phyloP scores from a whole-genome alignment of 2,113 vertebrate genomes.

The Aythya baeri region DNA sequence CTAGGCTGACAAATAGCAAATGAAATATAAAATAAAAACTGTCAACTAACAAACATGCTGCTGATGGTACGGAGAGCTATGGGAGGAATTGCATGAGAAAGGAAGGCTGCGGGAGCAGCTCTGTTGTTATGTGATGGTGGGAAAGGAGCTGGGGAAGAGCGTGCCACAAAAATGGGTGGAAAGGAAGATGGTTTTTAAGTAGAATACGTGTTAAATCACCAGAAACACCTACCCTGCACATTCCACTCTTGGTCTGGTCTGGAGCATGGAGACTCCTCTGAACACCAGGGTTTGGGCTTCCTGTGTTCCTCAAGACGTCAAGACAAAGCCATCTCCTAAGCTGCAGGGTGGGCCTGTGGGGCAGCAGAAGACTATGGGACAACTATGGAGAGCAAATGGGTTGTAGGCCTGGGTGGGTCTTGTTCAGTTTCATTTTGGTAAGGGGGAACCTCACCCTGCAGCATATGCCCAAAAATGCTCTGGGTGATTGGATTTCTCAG shows the following conservation, averaged over 20 bases:
- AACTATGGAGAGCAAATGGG: fast-evolving
- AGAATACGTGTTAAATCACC: background rate
- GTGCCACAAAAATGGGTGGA: fast-evolving
- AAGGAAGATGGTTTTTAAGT: background rate
- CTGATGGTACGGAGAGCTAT: background rate
- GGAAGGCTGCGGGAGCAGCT: background rate
- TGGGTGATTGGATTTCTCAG: background rate
- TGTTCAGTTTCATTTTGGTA: background rate
- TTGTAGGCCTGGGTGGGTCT: fast-evolving
- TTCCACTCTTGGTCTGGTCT: background rate
- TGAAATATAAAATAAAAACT: conserved; percentile 57
- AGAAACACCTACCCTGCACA: background rate
- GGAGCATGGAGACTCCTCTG: fast-evolving
- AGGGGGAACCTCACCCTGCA: background rate
- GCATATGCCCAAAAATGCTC: background rate
- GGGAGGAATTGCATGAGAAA: fast-evolving
- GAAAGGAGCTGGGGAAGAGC: background rate
- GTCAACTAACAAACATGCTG: conserved; percentile 26
- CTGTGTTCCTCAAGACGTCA: fast-evolving
- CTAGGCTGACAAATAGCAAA: conserved; percentile 59
- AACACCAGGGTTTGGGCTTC: background rate
- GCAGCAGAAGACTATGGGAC: fast-evolving
- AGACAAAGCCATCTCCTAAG: background rate
- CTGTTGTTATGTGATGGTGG: background rate
- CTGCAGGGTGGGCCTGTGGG: fast-evolving